These are phyloP conservation scores for Pristis pectinata DNA, from an alignment of 2,797 vertebrate genomes.

Conservation along the genomic window DNA sequence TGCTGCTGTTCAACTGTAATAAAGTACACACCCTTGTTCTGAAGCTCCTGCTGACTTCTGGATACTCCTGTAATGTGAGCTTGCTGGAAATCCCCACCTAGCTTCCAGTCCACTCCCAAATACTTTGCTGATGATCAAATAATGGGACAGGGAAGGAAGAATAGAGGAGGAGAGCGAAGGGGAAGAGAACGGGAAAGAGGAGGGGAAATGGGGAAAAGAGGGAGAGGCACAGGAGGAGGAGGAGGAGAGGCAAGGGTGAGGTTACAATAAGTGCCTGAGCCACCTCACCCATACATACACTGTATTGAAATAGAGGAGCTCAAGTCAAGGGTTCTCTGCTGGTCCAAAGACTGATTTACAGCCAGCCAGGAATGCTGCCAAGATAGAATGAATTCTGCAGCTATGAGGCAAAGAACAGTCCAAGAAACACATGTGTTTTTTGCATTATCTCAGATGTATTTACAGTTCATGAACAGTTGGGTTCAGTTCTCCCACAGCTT, in stretches of 20 bases:
- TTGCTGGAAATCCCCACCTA: no score
- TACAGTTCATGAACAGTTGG: background rate
- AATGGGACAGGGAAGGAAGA: no score
- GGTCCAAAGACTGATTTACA: background rate
- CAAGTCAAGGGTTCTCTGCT: no score
- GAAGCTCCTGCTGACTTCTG: no score
- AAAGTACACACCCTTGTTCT: no score
- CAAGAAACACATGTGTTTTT: background rate
- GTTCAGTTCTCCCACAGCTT: background rate
- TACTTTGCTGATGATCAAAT: no score
- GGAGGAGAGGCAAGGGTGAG: background rate
- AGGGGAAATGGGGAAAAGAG: background rate
- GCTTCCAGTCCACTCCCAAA: no score
- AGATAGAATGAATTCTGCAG: background rate
- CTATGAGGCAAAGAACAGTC: background rate
- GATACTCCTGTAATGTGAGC: no score
- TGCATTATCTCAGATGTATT: background rate
- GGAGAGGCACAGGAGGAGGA: background rate
- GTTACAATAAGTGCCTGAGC: background rate
- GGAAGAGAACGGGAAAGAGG: background rate
- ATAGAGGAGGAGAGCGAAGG: background rate
- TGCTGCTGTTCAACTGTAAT: no score
- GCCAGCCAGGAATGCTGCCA: background rate
- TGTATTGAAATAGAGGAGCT: no score
- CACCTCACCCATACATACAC: background rate